These are phyloP conservation scores for Poeciliopsis paucimaculata DNA, from an alignment of 2,797 vertebrate species.

Conservation along the genomic window DNA sequence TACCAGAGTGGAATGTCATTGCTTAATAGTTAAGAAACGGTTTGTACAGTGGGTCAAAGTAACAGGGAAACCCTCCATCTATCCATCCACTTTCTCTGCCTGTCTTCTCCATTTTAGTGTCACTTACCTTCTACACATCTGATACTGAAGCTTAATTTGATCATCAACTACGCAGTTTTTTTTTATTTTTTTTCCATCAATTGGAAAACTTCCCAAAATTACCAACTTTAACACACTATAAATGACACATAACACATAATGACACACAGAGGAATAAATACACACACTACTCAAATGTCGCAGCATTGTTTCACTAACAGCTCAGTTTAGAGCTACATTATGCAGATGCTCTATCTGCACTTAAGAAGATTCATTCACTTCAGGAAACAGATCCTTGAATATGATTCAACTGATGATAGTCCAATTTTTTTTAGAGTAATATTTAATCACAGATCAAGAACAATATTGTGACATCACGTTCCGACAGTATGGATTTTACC, in stretches of 20 bases:
- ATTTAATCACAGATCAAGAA: background rate
- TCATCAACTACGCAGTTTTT: background rate
- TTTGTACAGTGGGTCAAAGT: background rate
- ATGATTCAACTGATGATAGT: background rate
- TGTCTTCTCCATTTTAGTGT: background rate
- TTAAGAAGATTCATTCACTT: background rate
- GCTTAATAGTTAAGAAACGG: background rate
- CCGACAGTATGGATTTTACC: background rate
- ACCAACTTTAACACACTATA: background rate
- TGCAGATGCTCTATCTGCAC: background rate
- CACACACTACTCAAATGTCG: background rate
- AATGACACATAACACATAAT: background rate
- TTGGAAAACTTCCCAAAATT: background rate
- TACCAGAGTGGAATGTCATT: background rate
- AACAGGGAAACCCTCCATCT: background rate
- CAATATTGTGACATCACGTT: background rate
- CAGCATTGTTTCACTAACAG: background rate
- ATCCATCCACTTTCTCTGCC: background rate
- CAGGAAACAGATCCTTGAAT: background rate
- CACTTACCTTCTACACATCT: background rate
- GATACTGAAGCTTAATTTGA: background rate
- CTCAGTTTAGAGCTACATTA: background rate
- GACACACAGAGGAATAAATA: background rate
- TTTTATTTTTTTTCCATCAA: background rate
- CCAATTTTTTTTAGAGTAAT: background rate